Base-by-base conservation (phyloP, 2,888 invertebrate species). In the Dicranocentrus wangi region DNA sequence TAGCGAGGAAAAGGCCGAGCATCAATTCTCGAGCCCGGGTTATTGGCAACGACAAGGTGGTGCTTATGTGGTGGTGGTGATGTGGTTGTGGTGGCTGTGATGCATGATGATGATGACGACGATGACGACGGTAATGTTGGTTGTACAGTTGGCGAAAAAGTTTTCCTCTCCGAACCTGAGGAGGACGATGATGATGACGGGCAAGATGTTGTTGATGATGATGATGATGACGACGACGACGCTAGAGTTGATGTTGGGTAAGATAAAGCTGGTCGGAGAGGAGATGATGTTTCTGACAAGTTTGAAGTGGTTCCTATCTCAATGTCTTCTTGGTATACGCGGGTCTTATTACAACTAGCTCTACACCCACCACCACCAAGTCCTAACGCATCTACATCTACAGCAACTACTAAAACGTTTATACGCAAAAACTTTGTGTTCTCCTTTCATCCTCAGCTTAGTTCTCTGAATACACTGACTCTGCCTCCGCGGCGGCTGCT, bases 261-360 rank as follows among this genome's bases (percentile, higher is more conserved):
- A 28, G 51, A 39, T 27, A 70, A 70, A 51, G 61, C 32, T 28
- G 15, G 28, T 19, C 27, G 13, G 17, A 32, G 23, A 19, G 53
- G 65, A 32, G 28, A 28, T 60, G 60, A 25, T 73, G 73, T 63
- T 73, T 73, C 10, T 73, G 75, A 75, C 75, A 75, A 66, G 66
- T 66, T 75, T 65, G 66, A 66, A 66, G 58, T 42, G 55, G 42
- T 39, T 66, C 42, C 66, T 75, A 43, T 75, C 65, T 65, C 15
- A 19, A 65, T 32, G n/a, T n/a, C n/a, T n/a, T n/a, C n/a, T n/a
- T n/a, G n/a, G n/a, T n/a, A n/a, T n/a, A n/a, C n/a, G n/a, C n/a
- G n/a, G n/a, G n/a, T n/a, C n/a, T n/a, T n/a, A n/a, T n/a, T n/a
- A n/a, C n/a, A n/a, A 42, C 72, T 42, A 71, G 13, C 17, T 53